Base-by-base conservation (phyloP, 1,140 invertebrate species). In the Polypedilum vanderplanki region DNA sequence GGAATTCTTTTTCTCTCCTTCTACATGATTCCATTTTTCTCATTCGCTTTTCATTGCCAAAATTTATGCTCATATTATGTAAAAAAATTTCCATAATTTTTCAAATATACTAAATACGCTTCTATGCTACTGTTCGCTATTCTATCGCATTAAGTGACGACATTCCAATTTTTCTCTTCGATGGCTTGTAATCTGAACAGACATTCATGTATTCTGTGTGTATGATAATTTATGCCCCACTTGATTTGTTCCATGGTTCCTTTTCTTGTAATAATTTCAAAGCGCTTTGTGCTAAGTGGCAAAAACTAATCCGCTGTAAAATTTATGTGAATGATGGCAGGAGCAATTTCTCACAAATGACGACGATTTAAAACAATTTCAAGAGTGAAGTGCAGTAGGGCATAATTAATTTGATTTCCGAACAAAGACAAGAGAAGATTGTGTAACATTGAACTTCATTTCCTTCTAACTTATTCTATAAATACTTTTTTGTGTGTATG, bases 71-170 rank as follows among this genome's bases (percentile, higher is more conserved):
- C 20, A 22, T 70, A 70, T 18, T 70, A 70, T 70, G 65, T 70
- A 70, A 20, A 70, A 33, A 33, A 70, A 70, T 70, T 70, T 70
- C 65, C 65, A 70, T 70, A 70, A 70, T 70, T 70, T 70, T 70
- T 70, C 65, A 70, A 70, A 70, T 57, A 57, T 20, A 18, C 65
- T 70, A 22, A 70, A 70, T 70, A 22, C 17, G 65, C 65, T 70
- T 10, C 7, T 18, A 70, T 70, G 65, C 9, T 18, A 12, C 9
- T 46, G 41, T 8, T 15, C n/a, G 12, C 46, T 57, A 17, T 70
- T 18, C 18, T 70, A 70, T 70, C 65, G 65, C 65, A 18, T 70
- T 70, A 10, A 70, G 17, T 70, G 65, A 18, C 65, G 65, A 70
- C 65, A 70, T 70, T 70, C 65, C 65, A 70, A 70, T 70, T 20